Evolutionary conservation across 2,113 vertebrate genomes (phyloP).

Genomic region (Perca schrenkii): DNA sequence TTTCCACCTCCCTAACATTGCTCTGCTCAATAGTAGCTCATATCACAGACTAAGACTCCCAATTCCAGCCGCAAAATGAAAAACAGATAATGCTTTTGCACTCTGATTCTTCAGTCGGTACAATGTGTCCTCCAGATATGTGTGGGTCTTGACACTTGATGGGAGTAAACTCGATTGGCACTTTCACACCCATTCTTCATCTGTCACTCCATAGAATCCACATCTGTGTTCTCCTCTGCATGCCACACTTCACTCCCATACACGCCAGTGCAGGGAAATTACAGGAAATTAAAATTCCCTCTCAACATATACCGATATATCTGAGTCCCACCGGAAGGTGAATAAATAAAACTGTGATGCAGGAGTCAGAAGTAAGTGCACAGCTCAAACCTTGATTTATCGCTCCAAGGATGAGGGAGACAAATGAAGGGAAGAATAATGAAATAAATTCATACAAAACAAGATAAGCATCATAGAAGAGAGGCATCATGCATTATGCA

Average conservation of each 20-base stretch:
- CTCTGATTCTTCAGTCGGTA: conserved; percentile 36
- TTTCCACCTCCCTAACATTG: background rate
- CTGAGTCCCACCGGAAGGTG: conserved; percentile 40
- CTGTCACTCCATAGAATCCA: conserved; percentile 42
- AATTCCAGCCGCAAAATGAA: conserved; percentile 43
- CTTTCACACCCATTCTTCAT: conserved; percentile 30
- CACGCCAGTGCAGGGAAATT: conserved; percentile 31
- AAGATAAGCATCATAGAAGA: conserved; percentile 11
- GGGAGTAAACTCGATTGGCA: conserved; percentile 19
- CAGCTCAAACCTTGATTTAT: conserved; percentile 47
- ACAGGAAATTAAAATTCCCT: conserved; percentile 71
- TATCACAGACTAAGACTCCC: conserved; percentile 20
- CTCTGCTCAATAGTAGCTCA: conserved; percentile 4
- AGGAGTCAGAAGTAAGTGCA: conserved; percentile 35
- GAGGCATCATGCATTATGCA: conserved; percentile 35
- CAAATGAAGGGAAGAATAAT: conserved; percentile 8
- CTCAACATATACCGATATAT: conserved; percentile 34
- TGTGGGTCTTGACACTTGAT: conserved; percentile 27
- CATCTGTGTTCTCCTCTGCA: conserved; percentile 35
- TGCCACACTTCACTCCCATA: conserved; percentile 10
- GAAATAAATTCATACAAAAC: conserved; percentile 26
- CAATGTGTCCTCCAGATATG: conserved; percentile 21
- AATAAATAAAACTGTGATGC: conserved; percentile 48
- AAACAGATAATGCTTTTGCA: conserved; percentile 40
- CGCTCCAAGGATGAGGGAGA: conserved; percentile 27